Evolutionary conservation across 2,888 invertebrate species (phyloP).

Genomic region (Synanthedon tipuliformis): DNA sequence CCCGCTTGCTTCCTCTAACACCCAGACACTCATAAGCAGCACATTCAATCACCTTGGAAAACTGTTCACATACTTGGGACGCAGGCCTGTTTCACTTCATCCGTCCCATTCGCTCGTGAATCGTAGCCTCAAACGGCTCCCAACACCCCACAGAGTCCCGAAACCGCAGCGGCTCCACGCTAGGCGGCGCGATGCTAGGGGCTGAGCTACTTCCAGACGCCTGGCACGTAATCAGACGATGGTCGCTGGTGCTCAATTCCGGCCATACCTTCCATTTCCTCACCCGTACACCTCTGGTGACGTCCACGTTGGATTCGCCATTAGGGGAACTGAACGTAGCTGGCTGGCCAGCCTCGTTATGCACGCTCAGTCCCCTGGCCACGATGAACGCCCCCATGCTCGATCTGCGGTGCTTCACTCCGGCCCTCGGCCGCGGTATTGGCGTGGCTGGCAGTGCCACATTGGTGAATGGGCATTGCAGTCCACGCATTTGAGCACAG

Average conservation of each 20-base stretch:
- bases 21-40: not conserved
- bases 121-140: not conserved
- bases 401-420: not conserved
- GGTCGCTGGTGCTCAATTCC: constrained; percentile 1
- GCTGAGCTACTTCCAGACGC: not conserved
- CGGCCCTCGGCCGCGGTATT: not conserved
- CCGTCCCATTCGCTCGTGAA: not conserved
- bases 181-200: not conserved
- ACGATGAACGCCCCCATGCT: not conserved
- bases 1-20: not conserved
- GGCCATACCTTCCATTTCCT: not conserved
- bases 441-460: not conserved
- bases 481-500: not conserved
- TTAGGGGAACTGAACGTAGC: not conserved
- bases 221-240: constrained; percentile 2
- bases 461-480: not conserved
- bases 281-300: not conserved
- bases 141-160: constrained; percentile 2
- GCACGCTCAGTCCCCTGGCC: not conserved
- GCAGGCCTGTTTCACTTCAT: not conserved
- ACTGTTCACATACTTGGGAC: not conserved
- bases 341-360: not conserved
- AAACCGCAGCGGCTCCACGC: not conserved
- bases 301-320: not conserved
- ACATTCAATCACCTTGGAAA: not conserved